Evolutionary conservation across 2,113 vertebrate species (phyloP).

Genomic region (Corydoras maculifer): DNA sequence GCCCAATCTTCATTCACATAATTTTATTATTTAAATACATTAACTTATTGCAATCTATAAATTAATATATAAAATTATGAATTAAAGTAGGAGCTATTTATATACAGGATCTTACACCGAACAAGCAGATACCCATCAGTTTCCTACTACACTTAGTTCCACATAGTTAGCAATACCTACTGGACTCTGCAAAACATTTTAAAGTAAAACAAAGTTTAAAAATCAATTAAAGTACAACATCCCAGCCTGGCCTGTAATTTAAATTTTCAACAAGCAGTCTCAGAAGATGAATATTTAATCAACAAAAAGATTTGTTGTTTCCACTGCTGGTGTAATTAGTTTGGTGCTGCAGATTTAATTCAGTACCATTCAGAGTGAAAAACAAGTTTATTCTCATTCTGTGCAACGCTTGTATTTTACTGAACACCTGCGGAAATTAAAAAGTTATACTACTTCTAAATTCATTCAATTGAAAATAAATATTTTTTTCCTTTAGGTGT

Average conservation of each 20-base stretch:
- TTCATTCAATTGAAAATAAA: too few species aligned
- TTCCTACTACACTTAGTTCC: background rate
- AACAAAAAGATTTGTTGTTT: conserved; percentile 6
- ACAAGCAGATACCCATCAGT: background rate
- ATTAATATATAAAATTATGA: too few species aligned
- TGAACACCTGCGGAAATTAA: too few species aligned
- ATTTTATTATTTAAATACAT: too few species aligned
- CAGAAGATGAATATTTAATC: conserved; percentile 15
- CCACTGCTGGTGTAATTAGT: conserved; percentile 14
- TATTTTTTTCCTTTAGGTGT: too few species aligned
- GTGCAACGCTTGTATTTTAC: too few species aligned
- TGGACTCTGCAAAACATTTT: background rate
- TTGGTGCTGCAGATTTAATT: conserved; percentile 8
- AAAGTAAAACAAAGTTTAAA: background rate
- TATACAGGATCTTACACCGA: background rate
- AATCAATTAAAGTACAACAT: background rate
- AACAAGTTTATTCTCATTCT: background rate
- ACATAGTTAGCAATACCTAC: background rate
- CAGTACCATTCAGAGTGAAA: background rate
- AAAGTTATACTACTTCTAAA: too few species aligned
- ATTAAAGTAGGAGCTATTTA: too few species aligned
- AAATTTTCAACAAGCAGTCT: conserved; percentile 11
- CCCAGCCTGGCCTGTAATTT: background rate
- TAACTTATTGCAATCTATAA: too few species aligned
- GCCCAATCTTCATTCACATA: too few species aligned